Evolutionary conservation across 2,797 vertebrate species (phyloP), one percentile per base, ranked within the genome.

Genomic region (Sebastes vulpes): DNA sequence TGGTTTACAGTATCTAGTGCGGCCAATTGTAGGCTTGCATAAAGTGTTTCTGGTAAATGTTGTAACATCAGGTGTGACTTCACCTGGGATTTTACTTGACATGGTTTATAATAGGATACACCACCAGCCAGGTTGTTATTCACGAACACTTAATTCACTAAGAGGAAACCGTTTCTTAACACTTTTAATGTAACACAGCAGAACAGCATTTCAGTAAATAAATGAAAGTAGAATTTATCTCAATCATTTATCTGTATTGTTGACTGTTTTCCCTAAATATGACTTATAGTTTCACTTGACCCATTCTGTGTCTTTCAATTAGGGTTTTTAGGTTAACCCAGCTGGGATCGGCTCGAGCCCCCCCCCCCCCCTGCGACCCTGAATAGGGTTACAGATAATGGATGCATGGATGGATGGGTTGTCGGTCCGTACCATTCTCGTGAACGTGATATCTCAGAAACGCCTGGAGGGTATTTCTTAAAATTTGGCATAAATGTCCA

Each of bases 181-280:
- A 56, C 67, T 64, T 71, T 57, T 20, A 67, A 67, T 83, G 56
- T 81, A 76, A 85, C 63, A 53, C 35, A 48, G 35, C 3, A 6
- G 25, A 50, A 58, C 50, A 67, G 7, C 8, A 66, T 79, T 84
- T 78, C 65, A 66, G 32, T 63, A 72, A 70, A 65, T 54, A 53
- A 79, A 87, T 79, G 28, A 71, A 77, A 77, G 21, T 67, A 60
- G 53, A 88, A 73, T 76, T 48, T 82, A 53, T 83, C 63, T 80
- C 20, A 57, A 9, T 66, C 26, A 48, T 23, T 18, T 68, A 52
- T 81, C 9, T 79, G 58, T 42, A 8, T 64, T 68, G 29, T 69
- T 81, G 9, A 52, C 25, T 81, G n/a, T 77, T 72, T 56, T 63
- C 9, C 3, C 6, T 12, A 71, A 80, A 67, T 71, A 71, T 75